phyloP scores from a whole-genome alignment of 2,888 invertebrate species.

The Chrysina gloriosa region DNA sequence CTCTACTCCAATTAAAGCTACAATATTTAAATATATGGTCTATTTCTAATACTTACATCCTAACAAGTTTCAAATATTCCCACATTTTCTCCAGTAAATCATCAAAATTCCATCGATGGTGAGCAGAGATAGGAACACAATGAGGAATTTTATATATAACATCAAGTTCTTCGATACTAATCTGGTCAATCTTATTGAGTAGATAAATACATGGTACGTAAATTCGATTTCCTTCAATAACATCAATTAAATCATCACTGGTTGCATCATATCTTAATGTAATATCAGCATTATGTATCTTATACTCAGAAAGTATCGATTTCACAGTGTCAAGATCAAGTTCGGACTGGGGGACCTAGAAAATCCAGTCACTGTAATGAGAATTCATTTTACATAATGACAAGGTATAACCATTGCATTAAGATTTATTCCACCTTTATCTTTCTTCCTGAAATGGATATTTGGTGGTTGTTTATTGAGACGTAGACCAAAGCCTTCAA shows the following conservation, averaged over 20 bases:
- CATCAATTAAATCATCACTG: slow-evolving; percentile 97
- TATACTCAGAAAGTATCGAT: slow-evolving; percentile 96
- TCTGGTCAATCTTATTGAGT: slow-evolving; percentile 98
- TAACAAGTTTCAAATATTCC: slow-evolving; percentile 93
- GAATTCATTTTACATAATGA: slow-evolving; percentile 24
- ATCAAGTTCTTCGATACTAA: slow-evolving; percentile 95
- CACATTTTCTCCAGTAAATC: slow-evolving; percentile 98
- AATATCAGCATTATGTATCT: slow-evolving; percentile 98
- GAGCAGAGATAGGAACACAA: slow-evolving; percentile 99
- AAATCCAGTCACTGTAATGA: slow-evolving; percentile 42
- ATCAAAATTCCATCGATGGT: slow-evolving; percentile 99
- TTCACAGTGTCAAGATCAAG: slow-evolving; percentile 95
- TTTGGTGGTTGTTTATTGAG: slow-evolving; percentile 97
- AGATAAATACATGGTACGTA: slow-evolving; percentile 99
- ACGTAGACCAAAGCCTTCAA: slow-evolving; percentile 98
- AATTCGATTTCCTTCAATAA: slow-evolving; percentile 97
- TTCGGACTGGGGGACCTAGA: slow-evolving; percentile 87
- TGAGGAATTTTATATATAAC: slow-evolving; percentile 99
- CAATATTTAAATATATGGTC: too few species aligned
- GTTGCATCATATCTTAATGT: slow-evolving; percentile 95
- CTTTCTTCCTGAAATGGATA: slow-evolving; percentile 95
- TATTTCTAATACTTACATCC: slow-evolving; percentile 75
- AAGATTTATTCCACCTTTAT: slow-evolving; percentile 98
- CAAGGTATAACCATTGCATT: slow-evolving; percentile 78
- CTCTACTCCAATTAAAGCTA: too few species aligned